A percentile compares a stretch with the other conserved stretches of the same genome.
phyloP scores from a whole-genome alignment of 2,113 vertebrate genomes.

The Butorides virescens region DNA sequence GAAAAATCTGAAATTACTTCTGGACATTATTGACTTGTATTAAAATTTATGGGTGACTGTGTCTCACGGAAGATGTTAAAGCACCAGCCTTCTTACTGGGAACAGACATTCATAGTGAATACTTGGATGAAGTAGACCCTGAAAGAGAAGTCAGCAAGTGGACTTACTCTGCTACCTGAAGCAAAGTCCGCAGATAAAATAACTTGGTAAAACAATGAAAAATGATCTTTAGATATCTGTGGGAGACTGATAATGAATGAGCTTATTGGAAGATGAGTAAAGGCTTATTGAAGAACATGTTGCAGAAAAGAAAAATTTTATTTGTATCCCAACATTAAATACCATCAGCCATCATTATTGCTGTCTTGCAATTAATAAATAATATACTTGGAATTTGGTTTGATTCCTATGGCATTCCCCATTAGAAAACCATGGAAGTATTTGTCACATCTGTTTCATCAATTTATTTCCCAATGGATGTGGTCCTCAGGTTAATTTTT shows the following conservation, averaged over 20 bases:
- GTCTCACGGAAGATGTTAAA: background rate
- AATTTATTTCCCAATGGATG: background rate
- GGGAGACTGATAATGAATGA: background rate
- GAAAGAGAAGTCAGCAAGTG: background rate
- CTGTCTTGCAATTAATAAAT: background rate
- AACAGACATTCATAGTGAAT: background rate
- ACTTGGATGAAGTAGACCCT: background rate
- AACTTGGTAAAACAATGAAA: background rate
- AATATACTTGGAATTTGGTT: background rate
- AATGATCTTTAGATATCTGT: background rate
- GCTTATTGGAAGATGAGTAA: background rate
- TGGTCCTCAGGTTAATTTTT: background rate
- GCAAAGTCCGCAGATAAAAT: background rate
- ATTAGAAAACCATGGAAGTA: background rate
- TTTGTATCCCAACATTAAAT: background rate
- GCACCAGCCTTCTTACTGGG: background rate
- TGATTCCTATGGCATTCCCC: background rate
- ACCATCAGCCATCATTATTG: background rate
- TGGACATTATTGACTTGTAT: background rate
- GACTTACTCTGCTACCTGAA: background rate
- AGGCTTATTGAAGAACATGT: background rate
- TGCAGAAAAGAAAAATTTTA: background rate
- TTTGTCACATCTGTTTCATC: background rate
- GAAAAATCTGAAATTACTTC: background rate
- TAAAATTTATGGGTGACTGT: background rate